A percentile compares a stretch with the other conserved stretches of the same genome.
Evolutionary conservation across 2,113 vertebrate species (phyloP).

Genomic region (Notarius lentiginosus): DNA sequence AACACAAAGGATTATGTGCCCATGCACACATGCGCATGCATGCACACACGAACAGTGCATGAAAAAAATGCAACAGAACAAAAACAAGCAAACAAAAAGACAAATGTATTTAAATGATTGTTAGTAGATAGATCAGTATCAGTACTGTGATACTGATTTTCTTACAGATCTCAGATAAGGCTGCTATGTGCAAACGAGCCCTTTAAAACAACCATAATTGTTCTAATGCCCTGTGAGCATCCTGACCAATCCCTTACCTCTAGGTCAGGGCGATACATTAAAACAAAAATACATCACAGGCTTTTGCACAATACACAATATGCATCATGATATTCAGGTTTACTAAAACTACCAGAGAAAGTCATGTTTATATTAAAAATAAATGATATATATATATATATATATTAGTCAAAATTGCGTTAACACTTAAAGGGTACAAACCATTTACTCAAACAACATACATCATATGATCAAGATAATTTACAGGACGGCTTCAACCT

Average conservation of each 20-base stretch:
- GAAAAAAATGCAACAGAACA: not conserved
- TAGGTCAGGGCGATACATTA: not conserved
- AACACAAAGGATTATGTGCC: constrained; percentile 7
- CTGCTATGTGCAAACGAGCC: not conserved
- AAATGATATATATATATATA: no score
- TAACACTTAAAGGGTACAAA: no score
- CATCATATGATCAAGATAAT: no score
- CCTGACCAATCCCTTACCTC: not conserved
- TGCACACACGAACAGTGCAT: not conserved
- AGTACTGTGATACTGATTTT: not conserved
- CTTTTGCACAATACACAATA: not conserved
- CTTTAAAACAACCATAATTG: not conserved
- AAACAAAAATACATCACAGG: not conserved
- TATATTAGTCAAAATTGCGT: no score
- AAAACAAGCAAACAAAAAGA: no score
- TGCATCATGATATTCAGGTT: not conserved
- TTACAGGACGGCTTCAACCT: no score
- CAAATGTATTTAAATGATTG: not conserved
- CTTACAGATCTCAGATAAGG: not conserved
- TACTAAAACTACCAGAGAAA: not conserved
- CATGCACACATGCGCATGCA: constrained; percentile 11
- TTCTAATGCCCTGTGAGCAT: not conserved
- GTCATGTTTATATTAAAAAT: not conserved
- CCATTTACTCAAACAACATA: no score
- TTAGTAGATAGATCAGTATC: not conserved